Evolutionary conservation across 2,113 vertebrate genomes (phyloP).

Genomic region (Stigmatopora argus): DNA sequence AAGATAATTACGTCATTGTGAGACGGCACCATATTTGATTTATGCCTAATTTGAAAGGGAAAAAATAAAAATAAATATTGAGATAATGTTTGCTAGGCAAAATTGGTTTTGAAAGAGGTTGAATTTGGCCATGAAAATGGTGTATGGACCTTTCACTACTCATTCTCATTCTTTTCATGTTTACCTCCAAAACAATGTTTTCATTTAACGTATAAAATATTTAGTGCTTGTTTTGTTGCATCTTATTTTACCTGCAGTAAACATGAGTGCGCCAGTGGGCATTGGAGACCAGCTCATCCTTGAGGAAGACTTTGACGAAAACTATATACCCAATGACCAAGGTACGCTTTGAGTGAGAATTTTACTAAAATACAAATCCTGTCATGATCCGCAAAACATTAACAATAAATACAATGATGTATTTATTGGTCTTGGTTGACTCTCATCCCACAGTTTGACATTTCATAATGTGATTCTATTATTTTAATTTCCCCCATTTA

Average conservation of each 20-base stretch:
- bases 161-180: not conserved
- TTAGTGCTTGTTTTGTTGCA: no score
- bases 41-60: no score
- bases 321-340: conserved; percentile 74
- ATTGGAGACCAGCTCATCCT: conserved; percentile 88
- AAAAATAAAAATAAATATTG: no score
- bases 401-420: not conserved
- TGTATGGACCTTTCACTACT: no score
- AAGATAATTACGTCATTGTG: no score
- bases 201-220: not conserved
- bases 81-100: no score
- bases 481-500: not conserved
- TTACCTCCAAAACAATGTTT: not conserved
- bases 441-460: not conserved
- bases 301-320: conserved; percentile 84
- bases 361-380: not conserved
- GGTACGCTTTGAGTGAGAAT: conserved; percentile 42
- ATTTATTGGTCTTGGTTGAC: not conserved
- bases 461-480: not conserved
- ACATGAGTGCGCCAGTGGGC: conserved; percentile 68
- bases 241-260: conserved; percentile 33
- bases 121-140: no score
- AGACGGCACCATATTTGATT: no score
- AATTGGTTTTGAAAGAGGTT: no score
- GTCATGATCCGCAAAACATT: not conserved